Conservation (phyloP, 35 echinoderm and acorn worm genomes). For the Amphiura filiformis region DNA sequence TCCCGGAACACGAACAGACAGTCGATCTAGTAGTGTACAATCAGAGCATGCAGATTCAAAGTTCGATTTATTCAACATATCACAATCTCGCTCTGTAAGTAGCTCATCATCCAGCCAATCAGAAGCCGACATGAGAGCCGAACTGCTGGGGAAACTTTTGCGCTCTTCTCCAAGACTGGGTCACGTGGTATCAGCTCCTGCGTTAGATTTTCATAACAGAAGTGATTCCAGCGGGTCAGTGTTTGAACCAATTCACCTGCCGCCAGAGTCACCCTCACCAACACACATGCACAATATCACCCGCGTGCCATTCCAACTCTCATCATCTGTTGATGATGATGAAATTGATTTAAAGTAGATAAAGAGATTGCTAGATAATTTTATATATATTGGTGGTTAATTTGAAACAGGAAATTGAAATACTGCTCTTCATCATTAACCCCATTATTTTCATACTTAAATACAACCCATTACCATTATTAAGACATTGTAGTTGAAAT, state of each 20-base stretch:
- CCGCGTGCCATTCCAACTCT: constrained; percentile 49
- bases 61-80: neutral
- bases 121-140: constrained; percentile 79
- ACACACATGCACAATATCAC: neutral
- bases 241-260: constrained; percentile 25
- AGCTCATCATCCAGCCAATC: constrained; percentile 51
- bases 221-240: constrained; percentile 21
- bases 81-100: constrained; percentile 41
- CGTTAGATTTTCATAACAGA: constrained; percentile 37
- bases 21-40: neutral
- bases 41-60: neutral
- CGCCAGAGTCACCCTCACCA: constrained; percentile 22
- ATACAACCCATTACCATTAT: too few species aligned
- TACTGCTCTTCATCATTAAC: too few species aligned
- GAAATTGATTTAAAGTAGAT: constrained; percentile 89
- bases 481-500: too few species aligned
- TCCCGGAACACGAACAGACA: constrained; percentile 27
- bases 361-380: too few species aligned
- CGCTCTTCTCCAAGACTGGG: constrained; percentile 55
- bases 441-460: too few species aligned
- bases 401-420: too few species aligned
- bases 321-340: constrained; percentile 88
- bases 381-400: too few species aligned
- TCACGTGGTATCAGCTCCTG: constrained; percentile 32
- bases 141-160: constrained; percentile 75